A percentile compares a stretch with the other conserved stretches of the same genome.
Evolutionary conservation across 2,797 vertebrate genomes (phyloP).

Genomic region (Galaxias olidus): DNA sequence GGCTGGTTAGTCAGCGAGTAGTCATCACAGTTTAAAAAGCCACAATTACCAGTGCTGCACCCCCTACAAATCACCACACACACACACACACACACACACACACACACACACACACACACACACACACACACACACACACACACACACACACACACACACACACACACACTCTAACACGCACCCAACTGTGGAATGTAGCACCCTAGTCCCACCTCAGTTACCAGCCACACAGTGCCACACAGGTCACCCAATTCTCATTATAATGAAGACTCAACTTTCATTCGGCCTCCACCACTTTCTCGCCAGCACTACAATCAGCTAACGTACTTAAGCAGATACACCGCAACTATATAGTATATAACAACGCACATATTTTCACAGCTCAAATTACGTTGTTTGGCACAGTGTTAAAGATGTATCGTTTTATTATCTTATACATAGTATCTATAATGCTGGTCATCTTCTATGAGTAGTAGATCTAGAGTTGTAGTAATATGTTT

Average conservation of each 20-base stretch:
- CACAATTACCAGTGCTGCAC: background rate
- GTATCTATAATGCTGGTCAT: too few species aligned
- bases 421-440: too few species aligned
- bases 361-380: background rate
- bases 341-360: background rate
- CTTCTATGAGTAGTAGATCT: too few species aligned
- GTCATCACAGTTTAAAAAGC: background rate
- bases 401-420: too few species aligned
- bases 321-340: too few species aligned
- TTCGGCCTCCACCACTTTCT: slow-evolving; percentile 6
- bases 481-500: too few species aligned
- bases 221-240: slow-evolving; percentile 50
- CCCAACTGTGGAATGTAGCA: slow-evolving; percentile 82
- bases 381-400: too few species aligned
- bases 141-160: slow-evolving; percentile 24
- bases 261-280: slow-evolving; percentile 18
- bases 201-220: slow-evolving; percentile 71
- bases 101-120: slow-evolving; percentile 14
- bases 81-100: slow-evolving; percentile 11
- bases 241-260: slow-evolving; percentile 55
- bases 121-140: slow-evolving; percentile 30
- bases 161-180: slow-evolving; percentile 64
- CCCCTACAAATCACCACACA: slow-evolving; percentile 22
- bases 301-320: background rate
- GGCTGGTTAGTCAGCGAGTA: slow-evolving; percentile 1